Evolutionary conservation across 2,797 vertebrate genomes (phyloP).

Genomic region (Lacerta viridis): DNA sequence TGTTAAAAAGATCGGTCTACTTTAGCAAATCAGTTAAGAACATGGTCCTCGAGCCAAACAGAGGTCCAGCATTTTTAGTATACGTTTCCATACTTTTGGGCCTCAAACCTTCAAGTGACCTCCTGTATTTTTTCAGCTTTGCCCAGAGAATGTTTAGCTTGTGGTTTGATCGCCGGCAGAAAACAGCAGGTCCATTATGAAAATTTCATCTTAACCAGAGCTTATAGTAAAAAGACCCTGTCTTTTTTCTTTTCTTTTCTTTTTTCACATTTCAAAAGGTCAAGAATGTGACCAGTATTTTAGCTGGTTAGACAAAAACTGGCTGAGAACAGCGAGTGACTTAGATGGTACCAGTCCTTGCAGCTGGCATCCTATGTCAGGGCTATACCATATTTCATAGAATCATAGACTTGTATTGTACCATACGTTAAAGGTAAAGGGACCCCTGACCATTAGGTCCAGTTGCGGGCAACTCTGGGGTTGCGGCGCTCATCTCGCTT

Average conservation of each 20-base stretch:
- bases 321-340: neutral
- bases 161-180: constrained; percentile 39
- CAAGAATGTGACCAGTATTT: neutral
- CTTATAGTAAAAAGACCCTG: neutral
- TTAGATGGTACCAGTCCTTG: neutral
- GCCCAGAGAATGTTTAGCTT: constrained; percentile 34
- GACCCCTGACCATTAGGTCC: too few relatives aligned
- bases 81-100: constrained; percentile 5
- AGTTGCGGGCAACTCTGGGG: too few relatives aligned
- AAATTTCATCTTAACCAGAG: constrained; percentile 15
- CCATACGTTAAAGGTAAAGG: neutral
- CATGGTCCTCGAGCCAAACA: constrained; percentile 9
- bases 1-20: constrained; percentile 24
- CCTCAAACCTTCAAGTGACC: constrained; percentile 33
- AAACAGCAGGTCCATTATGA: constrained; percentile 45
- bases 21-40: constrained; percentile 35
- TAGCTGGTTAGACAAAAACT: constrained; percentile 1
- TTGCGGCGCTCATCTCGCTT: too few relatives aligned
- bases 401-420: neutral
- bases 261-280: constrained; percentile 8
- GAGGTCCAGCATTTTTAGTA: constrained; percentile 18
- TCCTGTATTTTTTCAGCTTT: constrained; percentile 11
- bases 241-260: neutral
- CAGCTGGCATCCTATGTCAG: too few relatives aligned
- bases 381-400: neutral